These are phyloP conservation scores for Zaprionus africanus DNA, from an alignment of 1,140 invertebrate genomes.

Conservation along the genomic window DNA sequence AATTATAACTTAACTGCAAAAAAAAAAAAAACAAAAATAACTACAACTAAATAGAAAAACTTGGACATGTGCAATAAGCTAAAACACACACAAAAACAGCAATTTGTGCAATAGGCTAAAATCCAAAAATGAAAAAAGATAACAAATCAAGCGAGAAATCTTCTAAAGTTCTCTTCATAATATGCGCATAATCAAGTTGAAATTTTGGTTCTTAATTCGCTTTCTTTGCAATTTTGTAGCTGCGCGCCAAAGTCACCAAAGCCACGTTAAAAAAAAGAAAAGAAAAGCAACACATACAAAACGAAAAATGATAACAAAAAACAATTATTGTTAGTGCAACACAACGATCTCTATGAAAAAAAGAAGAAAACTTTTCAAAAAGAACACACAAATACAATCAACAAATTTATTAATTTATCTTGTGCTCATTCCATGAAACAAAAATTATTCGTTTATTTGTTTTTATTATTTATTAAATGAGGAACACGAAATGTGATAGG, in stretches of 20 bases:
- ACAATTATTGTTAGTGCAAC: conserved; percentile 75
- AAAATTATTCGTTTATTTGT: conserved; percentile 36
- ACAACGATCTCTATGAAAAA: conserved; percentile 72
- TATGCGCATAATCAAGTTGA: conserved; percentile 37
- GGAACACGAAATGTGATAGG: conserved; percentile 76
- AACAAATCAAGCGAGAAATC: background rate
- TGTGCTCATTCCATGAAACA: conserved; percentile 79
- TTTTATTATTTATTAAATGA: conserved; percentile 64
- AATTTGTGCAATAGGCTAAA: conserved; percentile 38
- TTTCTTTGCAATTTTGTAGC: conserved; percentile 46
- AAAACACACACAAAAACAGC: conserved; percentile 18
- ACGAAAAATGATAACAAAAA: conserved; percentile 40
- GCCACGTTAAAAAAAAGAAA: conserved; percentile 51
- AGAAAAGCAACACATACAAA: conserved; percentile 30
- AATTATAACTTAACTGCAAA: conserved; percentile 31
- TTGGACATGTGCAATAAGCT: conserved; percentile 51
- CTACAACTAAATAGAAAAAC: conserved; percentile 18
- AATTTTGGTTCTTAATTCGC: conserved; percentile 21
- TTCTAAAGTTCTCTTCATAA: conserved; percentile 3
- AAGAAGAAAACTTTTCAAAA: conserved; percentile 59
- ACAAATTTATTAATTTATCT: conserved; percentile 76
- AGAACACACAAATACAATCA: conserved; percentile 41
- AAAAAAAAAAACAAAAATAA: conserved; percentile 15
- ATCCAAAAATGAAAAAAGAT: conserved; percentile 9
- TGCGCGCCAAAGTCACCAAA: conserved; percentile 54